Percentiles rank a stretch among this genome's conserved stretches.
Conservation (phyloP, 2,113 vertebrate genomes). For the Carollia perspicillata region DNA sequence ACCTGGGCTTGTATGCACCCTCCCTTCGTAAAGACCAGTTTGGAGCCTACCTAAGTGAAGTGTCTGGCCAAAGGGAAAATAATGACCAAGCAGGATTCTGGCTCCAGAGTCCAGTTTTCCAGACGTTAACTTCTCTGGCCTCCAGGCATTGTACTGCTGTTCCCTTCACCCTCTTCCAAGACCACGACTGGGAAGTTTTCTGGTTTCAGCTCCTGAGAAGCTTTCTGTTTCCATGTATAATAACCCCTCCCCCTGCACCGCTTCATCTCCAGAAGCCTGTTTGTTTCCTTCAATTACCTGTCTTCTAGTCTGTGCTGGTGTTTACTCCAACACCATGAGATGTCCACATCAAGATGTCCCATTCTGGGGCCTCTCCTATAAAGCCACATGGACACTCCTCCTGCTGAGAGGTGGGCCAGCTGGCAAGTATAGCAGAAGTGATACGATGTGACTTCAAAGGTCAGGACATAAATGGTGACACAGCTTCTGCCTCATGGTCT, state of each 20-base stretch:
- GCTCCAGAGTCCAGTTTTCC: not conserved
- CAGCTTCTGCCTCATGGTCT: not conserved
- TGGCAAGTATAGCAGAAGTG: not conserved
- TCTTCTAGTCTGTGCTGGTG: not conserved
- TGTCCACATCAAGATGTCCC: not conserved
- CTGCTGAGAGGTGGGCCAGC: not conserved
- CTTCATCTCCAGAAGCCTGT: not conserved
- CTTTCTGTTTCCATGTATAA: not conserved
- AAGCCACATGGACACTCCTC: not conserved
- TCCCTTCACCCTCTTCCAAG: not conserved
- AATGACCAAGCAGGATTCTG: not conserved
- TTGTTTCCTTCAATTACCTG: not conserved
- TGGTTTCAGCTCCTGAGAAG: not conserved
- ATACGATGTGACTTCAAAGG: not conserved
- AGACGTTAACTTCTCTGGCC: not conserved
- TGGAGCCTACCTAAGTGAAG: not conserved
- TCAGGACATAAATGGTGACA: not conserved
- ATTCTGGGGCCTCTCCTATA: not conserved
- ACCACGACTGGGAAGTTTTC: not conserved
- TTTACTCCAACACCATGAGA: not conserved
- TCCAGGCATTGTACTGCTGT: fast-evolving
- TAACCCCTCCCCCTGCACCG: fast-evolving
- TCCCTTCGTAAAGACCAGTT: not conserved
- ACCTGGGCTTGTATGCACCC: not conserved
- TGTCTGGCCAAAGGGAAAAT: not conserved